Conservation (phyloP, 2,113 vertebrate species). For the Proteles cristata region DNA sequence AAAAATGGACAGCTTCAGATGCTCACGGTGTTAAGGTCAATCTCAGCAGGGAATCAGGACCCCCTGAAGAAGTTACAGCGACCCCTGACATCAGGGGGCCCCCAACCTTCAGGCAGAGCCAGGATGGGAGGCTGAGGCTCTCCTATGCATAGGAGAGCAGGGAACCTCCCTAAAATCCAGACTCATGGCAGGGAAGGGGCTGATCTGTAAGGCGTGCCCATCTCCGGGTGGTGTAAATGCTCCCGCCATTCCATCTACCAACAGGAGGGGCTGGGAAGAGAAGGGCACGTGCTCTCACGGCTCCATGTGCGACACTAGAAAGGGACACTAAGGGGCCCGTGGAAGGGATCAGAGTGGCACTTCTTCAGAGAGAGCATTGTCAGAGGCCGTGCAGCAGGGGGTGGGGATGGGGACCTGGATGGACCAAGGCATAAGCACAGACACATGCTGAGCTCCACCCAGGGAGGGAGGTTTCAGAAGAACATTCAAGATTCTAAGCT, state of each 20-base stretch:
- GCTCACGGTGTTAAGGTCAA: no score
- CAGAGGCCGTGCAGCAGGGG: no score
- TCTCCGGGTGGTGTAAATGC: not conserved
- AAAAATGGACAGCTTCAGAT: not conserved
- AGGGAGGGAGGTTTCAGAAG: not conserved
- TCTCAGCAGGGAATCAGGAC: not conserved
- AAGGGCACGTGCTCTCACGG: no score
- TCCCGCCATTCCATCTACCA: no score
- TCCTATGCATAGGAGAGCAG: not conserved
- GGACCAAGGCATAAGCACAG: not conserved
- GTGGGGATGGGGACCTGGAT: not conserved
- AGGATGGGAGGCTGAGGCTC: not conserved
- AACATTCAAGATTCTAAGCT: not conserved
- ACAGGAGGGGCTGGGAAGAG: not conserved
- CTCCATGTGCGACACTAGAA: rapidly evolving
- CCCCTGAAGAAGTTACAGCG: not conserved
- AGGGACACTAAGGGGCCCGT: not conserved
- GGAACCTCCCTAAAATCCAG: not conserved
- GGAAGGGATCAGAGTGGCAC: not conserved
- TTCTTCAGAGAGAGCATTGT: not conserved
- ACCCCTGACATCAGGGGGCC: no score
- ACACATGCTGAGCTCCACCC: not conserved
- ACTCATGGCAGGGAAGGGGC: not conserved
- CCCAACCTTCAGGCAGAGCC: not conserved
- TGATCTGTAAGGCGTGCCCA: not conserved